Conservation (phyloP, 2,797 vertebrate genomes). For the Cuniculus paca region DNA sequence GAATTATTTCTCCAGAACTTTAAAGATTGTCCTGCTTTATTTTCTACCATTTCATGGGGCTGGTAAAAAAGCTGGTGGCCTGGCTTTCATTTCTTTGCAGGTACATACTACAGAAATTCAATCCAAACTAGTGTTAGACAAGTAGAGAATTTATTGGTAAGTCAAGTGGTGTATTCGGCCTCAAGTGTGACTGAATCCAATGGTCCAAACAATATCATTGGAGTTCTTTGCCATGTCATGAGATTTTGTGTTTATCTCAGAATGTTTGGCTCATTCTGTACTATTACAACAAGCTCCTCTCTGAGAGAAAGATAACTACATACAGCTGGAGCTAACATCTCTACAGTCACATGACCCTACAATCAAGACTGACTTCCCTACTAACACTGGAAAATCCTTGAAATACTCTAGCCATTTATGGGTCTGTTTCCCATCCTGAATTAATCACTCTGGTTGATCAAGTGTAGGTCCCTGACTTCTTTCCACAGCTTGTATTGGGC, state of each 20-base stretch:
- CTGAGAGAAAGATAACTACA: not conserved
- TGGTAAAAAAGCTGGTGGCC: not conserved
- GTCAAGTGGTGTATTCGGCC: not conserved
- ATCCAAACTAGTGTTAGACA: not conserved
- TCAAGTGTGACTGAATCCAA: not conserved
- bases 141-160: not conserved
- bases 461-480: not conserved
- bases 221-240: not conserved
- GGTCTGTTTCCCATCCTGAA: not conserved
- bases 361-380: not conserved
- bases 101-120: not conserved
- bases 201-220: not conserved
- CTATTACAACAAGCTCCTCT: not conserved
- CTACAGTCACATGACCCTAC: not conserved
- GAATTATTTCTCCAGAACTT: not conserved
- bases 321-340: not conserved
- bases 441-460: not conserved
- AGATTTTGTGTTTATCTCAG: not conserved
- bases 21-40: conserved; percentile 24
- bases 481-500: not conserved
- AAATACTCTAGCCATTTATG: not conserved
- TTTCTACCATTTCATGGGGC: not conserved
- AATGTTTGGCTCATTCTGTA: not conserved
- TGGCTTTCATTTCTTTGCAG: not conserved
- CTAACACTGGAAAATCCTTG: not conserved